Percentiles rank a stretch among this genome's conserved stretches.
Evolutionary conservation across 1,140 invertebrate genomes (phyloP).

Genomic region (Triops cancriformis): DNA sequence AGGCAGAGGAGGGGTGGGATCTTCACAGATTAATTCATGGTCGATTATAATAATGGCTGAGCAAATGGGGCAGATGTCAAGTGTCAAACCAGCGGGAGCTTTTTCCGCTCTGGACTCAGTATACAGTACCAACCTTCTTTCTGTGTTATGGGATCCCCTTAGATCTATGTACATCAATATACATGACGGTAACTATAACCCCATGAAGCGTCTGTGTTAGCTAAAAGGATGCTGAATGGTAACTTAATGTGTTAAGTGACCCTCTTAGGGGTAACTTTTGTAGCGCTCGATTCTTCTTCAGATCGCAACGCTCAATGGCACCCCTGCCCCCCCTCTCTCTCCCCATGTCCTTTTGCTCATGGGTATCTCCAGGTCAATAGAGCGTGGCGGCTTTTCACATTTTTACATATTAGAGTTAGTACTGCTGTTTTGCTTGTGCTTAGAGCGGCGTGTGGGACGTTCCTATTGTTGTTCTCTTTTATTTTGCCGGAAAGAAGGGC

Average conservation of each 20-base stretch:
- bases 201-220: background rate
- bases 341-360: background rate
- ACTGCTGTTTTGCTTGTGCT: conserved; percentile 6
- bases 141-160: background rate
- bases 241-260: conserved; percentile 11
- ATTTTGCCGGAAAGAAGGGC: background rate
- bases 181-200: background rate
- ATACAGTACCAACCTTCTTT: background rate
- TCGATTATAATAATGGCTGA: conserved; percentile 1
- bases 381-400: background rate
- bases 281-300: background rate
- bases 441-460: background rate
- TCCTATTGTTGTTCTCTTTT: background rate
- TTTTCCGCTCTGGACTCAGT: background rate
- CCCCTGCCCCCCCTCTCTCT: background rate
- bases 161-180: background rate
- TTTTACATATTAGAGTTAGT: conserved; percentile 7
- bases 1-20: background rate
- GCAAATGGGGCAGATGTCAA: conserved; percentile 8
- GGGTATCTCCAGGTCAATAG: background rate
- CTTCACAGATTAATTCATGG: background rate
- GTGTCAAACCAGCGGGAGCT: conserved; percentile 3
- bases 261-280: conserved; percentile 3
- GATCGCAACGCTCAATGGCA: background rate
- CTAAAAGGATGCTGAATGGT: conserved; percentile 5